These are phyloP conservation scores for Fundulus diaphanus DNA, from an alignment of 2,797 vertebrate species.

Conservation along the genomic window DNA sequence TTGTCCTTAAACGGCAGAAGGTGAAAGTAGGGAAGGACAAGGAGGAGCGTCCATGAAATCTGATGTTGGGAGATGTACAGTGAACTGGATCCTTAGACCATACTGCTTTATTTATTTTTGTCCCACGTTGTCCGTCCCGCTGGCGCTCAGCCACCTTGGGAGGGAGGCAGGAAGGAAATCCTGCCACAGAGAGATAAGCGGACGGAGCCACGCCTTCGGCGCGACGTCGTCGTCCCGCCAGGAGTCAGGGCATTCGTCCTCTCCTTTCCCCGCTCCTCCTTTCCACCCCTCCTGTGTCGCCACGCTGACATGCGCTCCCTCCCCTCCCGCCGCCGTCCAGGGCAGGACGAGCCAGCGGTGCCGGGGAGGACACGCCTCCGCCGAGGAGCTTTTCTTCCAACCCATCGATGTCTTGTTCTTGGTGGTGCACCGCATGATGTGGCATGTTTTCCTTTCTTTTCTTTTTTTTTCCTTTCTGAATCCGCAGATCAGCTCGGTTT, in stretches of 20 bases:
- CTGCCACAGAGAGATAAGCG: not conserved
- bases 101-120: conserved; percentile 66
- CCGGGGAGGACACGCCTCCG: conserved; percentile 22
- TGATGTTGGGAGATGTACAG: conserved; percentile 49
- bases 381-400: not conserved
- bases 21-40: conserved; percentile 30
- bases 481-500: conserved; percentile 63
- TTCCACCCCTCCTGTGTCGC: conserved; percentile 1
- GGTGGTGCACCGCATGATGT: conserved; percentile 66
- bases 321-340: conserved; percentile 4
- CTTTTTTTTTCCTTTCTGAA: conserved; percentile 20
- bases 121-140: conserved; percentile 29
- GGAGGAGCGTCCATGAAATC: conserved; percentile 39
- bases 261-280: conserved; percentile 9
- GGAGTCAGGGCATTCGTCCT: conserved; percentile 19
- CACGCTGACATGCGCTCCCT: not conserved
- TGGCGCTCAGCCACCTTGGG: not conserved
- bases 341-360: conserved; percentile 28
- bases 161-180: conserved; percentile 18
- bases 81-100: conserved; percentile 32
- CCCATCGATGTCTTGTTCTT: conserved; percentile 4
- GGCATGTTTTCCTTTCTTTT: conserved; percentile 63
- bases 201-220: not conserved
- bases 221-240: conserved; percentile 17
- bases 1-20: not conserved